Conservation (phyloP, 2,888 invertebrate genomes). For the Synergus umbraculus region DNA sequence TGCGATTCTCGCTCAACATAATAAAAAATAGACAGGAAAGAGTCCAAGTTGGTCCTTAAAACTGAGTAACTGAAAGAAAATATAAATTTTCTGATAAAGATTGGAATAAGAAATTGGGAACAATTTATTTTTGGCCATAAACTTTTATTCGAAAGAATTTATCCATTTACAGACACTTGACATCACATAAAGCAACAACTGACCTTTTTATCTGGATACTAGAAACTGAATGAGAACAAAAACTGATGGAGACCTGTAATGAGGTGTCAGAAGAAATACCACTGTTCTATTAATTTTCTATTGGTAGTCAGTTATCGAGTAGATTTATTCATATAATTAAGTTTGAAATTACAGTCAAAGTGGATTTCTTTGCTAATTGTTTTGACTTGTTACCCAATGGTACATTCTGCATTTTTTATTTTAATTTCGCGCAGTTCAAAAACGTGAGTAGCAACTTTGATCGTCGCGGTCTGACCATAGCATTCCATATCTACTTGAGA, state of each 20-base stretch:
- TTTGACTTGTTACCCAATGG: too few species aligned
- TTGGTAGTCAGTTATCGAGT: not conserved
- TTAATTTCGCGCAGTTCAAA: too few species aligned
- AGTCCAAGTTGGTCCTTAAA: not conserved
- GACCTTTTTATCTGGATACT: not conserved
- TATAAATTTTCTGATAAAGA: not conserved
- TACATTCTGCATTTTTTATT: too few species aligned
- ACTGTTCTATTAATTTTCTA: not conserved
- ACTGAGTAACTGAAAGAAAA: not conserved
- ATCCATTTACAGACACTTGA: too few species aligned
- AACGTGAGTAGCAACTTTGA: too few species aligned
- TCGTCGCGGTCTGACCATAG: too few species aligned
- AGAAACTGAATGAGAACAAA: not conserved
- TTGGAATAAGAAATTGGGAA: too few species aligned
- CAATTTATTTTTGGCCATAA: too few species aligned
- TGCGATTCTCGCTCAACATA: conserved; percentile 24
- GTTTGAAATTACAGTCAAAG: not conserved
- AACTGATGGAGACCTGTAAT: not conserved
- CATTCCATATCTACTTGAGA: too few species aligned
- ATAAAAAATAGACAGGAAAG: not conserved
- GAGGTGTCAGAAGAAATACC: not conserved
- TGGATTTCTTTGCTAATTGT: not conserved
- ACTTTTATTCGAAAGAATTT: too few species aligned
- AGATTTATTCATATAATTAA: not conserved
- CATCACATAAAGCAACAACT: too few species aligned